Evolutionary conservation across 2,113 vertebrate species (phyloP), one percentile per base, ranked within the genome.

Genomic region (Caranx ignobilis): DNA sequence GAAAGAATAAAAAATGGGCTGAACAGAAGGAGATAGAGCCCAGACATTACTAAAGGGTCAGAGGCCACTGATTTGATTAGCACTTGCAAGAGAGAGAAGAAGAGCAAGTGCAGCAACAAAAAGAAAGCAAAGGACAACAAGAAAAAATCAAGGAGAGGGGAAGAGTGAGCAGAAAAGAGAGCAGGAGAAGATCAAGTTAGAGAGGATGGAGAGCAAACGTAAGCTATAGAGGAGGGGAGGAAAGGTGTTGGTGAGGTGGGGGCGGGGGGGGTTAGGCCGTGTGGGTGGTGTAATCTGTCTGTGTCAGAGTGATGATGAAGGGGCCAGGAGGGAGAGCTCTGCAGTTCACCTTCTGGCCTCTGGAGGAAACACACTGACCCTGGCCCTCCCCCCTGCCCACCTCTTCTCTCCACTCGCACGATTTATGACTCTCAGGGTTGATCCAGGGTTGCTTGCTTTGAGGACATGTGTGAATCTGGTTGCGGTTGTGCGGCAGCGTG

Each of bases 321-420:
- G 90, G 84, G 88, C 89, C 89, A 89, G 69, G 69, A 92, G 91
- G 89, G 88, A 92, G 86, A 87, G 76, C 88, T 82, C 85, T 88
- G 87, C 87, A 92, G 89, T 93, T 94, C 93, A 94, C 91, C 92
- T 91, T 84, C 88, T 93, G 90, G 90, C 93, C 90, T 90, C 89
- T 82, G 91, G 89, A 92, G 93, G 93, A 93, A 92, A 92, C 89
- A 87, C 75, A 32, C 41, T 92, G 92, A 94, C 93, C 91, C 91
- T 88, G 90, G 85, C 84, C 74, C 84, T 78, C 84, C 90, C 90
- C 54, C 73, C 75, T 37, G 61, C 78, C 83, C 82, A 71, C 79
- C 83, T 71, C 79, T 61, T 79, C 75, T 55, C 77, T 84, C 87
- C 81, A 89, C 90, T 89, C 81, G 81, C 83, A 79, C 90, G 76